Evolutionary conservation across 2,888 invertebrate genomes (phyloP), one percentile per base, ranked within the genome.

Genomic region (Scaptomyza cyrtandrae): DNA sequence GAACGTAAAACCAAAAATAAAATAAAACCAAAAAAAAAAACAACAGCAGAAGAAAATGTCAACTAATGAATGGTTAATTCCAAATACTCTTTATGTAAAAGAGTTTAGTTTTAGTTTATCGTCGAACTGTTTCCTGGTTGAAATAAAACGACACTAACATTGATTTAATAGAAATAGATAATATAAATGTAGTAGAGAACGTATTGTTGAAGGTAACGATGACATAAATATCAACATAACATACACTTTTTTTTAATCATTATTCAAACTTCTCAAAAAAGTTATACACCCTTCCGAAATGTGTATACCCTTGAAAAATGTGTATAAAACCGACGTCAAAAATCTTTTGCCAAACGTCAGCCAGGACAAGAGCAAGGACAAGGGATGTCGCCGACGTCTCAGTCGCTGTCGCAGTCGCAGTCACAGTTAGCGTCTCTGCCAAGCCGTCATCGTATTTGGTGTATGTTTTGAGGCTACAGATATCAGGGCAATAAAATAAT

Each of bases 401-500:
- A 16, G 61, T 56, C 48, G 41, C 53, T 31, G 53, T 50, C 66
- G 46, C 56, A n/a, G 68, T 62, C 52, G 39, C 43, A n/a, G 70
- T 62, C 50, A 39, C 43, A n/a, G 71, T 63, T 46, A 50, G 61
- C 63, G 45, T 16, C 14, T 52, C 37, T 53, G 50, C 16, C 14
- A 46, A 48, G 31, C 14, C 59, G 67, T 67, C 64, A 60, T 60
- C 48, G 63, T 46, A 63, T 75, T 70, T 52, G 84, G 81, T 80
- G 73, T 78, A 80, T 88, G 88, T 86, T 85, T 82, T 88, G 88
- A 82, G 88, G 87, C 84, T 87, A 86, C 62, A 79, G 75, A 78
- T 87, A 89, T 87, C 80, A 87, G 89, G 90, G 90, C 89, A 90
- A 91, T 91, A 90, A 92, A 92, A 92, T 92, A 92, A 92, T 92